Evolutionary conservation across 2,888 invertebrate species (phyloP).

Genomic region (Anarsia innoxiella): DNA sequence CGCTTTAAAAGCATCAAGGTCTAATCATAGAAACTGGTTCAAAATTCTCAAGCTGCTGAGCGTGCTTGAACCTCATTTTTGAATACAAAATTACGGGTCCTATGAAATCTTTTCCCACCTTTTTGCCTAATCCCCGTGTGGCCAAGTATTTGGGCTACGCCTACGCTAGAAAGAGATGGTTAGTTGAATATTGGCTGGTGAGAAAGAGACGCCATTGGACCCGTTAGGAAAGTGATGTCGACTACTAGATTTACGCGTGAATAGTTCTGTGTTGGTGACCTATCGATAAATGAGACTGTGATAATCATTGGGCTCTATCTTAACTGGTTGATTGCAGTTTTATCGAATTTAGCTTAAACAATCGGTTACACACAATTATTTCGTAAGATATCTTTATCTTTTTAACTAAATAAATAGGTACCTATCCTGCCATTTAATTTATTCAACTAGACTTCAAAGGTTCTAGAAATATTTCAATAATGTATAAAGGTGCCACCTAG

Average conservation of each 20-base stretch:
- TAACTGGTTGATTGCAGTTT: no score
- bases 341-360: no score
- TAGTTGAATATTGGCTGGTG: slow-evolving; percentile 19
- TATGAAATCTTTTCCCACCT: slow-evolving; percentile 42
- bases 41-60: not conserved
- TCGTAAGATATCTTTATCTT: no score
- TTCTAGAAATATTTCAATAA: no score
- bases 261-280: slow-evolving; percentile 34
- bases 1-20: not conserved
- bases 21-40: not conserved
- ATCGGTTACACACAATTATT: no score
- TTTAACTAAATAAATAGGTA: no score
- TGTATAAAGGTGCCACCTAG: no score
- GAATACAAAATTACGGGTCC: slow-evolving; percentile 40
- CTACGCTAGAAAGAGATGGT: slow-evolving; percentile 45
- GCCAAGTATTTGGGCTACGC: slow-evolving; percentile 49
- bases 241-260: slow-evolving; percentile 66
- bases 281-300: slow-evolving; percentile 9
- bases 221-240: slow-evolving; percentile 64
- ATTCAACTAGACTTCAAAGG: no score
- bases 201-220: slow-evolving; percentile 35
- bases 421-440: no score
- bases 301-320: no score
- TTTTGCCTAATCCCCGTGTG: slow-evolving; percentile 27
- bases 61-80: no score